Conservation (phyloP, 2,113 vertebrate species). For the Siphamia tubifer region DNA sequence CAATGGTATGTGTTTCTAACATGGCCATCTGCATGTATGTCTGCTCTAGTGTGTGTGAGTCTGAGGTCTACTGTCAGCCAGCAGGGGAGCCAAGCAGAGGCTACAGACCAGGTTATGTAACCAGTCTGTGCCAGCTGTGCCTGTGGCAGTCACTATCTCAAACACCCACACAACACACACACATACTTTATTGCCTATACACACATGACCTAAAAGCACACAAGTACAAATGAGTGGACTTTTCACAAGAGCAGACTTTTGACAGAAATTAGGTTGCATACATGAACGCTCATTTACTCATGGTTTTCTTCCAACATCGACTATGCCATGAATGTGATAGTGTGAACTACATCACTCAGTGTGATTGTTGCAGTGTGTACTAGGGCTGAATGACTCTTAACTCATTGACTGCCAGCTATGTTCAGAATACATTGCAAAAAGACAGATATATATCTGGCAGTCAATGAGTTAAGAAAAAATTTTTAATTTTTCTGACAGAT, state of each 20-base stretch:
- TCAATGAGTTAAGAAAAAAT: too few species aligned
- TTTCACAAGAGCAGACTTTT: not conserved
- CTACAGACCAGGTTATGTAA: constrained; percentile 72
- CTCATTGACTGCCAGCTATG: too few species aligned
- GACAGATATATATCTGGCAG: too few species aligned
- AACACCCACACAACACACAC: constrained; percentile 28
- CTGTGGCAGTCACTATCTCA: constrained; percentile 58
- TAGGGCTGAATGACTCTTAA: too few species aligned
- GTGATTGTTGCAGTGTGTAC: not conserved
- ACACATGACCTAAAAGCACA: not conserved
- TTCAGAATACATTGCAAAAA: too few species aligned
- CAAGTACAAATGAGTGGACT: not conserved
- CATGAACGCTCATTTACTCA: not conserved
- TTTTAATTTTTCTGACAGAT: too few species aligned
- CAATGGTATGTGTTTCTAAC: constrained; percentile 3
- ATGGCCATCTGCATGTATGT: constrained; percentile 49
- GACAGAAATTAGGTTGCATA: constrained; percentile 1
- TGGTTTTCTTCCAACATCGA: constrained; percentile 17
- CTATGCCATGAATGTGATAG: constrained; percentile 7
- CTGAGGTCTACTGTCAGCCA: constrained; percentile 62
- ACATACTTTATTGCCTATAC: not conserved
- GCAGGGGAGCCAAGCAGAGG: constrained; percentile 57
- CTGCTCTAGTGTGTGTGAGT: constrained; percentile 24
- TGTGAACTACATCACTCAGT: constrained; percentile 1
- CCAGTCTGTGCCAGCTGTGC: constrained; percentile 71